Evolutionary conservation across 2,888 invertebrate species (phyloP).

Genomic region (Epirrhoe tristata): DNA sequence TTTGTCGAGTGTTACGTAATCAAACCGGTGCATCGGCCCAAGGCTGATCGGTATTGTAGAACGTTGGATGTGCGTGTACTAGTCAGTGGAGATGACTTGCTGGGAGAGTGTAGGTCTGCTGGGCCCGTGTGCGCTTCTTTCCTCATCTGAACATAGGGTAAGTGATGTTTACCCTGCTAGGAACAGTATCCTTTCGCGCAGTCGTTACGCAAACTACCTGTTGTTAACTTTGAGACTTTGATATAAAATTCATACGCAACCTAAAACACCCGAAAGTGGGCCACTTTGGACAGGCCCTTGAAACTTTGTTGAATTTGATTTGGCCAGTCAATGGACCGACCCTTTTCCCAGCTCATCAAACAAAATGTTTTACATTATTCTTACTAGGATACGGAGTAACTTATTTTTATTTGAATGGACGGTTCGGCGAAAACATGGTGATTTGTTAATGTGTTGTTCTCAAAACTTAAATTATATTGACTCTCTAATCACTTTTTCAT

Average conservation of each 20-base stretch:
- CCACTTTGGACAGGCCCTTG: slow-evolving; percentile 36
- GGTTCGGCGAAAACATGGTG: slow-evolving; percentile 45
- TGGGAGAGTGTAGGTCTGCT: slow-evolving; percentile 84
- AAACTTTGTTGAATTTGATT: slow-evolving; percentile 49
- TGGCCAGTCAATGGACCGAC: slow-evolving; percentile 46
- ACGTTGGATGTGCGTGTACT: slow-evolving; percentile 54
- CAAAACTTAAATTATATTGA: slow-evolving; percentile 34
- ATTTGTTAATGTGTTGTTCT: slow-evolving; percentile 42
- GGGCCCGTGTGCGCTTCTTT: slow-evolving; percentile 82
- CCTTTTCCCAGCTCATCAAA: slow-evolving; percentile 10
- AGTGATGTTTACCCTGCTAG: slow-evolving; percentile 53
- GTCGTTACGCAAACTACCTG: slow-evolving; percentile 34
- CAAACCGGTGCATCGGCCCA: slow-evolving; percentile 68
- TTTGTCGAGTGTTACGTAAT: slow-evolving; percentile 73
- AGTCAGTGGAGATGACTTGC: slow-evolving; percentile 77
- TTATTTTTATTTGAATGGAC: background rate
- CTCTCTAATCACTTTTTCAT: slow-evolving; percentile 31
- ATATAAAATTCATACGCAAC: slow-evolving; percentile 39
- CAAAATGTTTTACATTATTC: background rate
- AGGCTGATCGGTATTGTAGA: slow-evolving; percentile 57
- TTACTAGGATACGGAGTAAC: background rate
- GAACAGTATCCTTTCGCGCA: slow-evolving; percentile 13
- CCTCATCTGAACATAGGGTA: slow-evolving; percentile 81
- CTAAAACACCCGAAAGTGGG: slow-evolving; percentile 36
- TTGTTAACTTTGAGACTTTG: slow-evolving; percentile 38